These are phyloP conservation scores for Endotricha flammealis DNA, from an alignment of 2,888 invertebrate genomes.

Conservation along the genomic window DNA sequence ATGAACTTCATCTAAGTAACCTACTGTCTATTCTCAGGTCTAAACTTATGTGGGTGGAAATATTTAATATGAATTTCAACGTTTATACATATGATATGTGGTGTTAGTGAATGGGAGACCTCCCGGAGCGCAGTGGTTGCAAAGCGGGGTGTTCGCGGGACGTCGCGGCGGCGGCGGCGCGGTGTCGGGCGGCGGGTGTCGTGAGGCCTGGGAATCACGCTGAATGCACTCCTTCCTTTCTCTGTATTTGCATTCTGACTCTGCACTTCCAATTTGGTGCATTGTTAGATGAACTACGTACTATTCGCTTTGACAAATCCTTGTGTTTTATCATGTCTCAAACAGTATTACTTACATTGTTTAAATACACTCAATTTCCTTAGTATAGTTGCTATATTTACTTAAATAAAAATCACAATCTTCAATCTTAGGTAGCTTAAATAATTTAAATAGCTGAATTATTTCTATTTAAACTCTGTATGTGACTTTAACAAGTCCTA, in stretches of 20 bases:
- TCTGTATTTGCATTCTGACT: conserved; percentile 45
- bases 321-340: neutral
- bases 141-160: conserved; percentile 18
- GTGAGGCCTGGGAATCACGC: conserved; percentile 21
- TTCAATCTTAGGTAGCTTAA: conserved; percentile 7
- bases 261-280: conserved; percentile 43
- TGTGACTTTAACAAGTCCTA: conserved; percentile 28
- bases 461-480: conserved; percentile 4
- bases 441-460: conserved; percentile 1
- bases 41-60: conserved; percentile 7
- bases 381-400: neutral
- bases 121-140: conserved; percentile 13
- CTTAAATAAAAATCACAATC: neutral
- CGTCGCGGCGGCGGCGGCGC: conserved; percentile 11
- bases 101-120: neutral
- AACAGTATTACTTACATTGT: neutral
- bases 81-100: neutral
- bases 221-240: conserved; percentile 37
- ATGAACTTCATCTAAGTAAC: conserved; percentile 11
- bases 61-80: conserved; percentile 3
- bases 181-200: conserved; percentile 3
- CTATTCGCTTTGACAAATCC: conserved; percentile 10
- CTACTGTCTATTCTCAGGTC: no score
- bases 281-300: conserved; percentile 36
- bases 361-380: neutral